These are phyloP conservation scores for Lypha dubia DNA, from an alignment of 2,888 invertebrate genomes.

Conservation along the genomic window DNA sequence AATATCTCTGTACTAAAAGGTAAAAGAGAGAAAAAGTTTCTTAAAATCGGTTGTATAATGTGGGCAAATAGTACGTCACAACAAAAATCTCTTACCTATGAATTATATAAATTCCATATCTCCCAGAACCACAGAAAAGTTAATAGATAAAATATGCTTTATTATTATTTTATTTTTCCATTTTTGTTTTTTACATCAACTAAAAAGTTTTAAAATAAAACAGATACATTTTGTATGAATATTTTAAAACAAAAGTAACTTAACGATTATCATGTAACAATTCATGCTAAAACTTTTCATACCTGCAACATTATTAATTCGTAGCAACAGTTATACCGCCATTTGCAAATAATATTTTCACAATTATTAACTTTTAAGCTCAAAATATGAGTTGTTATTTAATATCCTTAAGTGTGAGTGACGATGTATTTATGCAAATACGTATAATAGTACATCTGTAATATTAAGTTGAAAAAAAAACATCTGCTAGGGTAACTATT, in stretches of 20 bases:
- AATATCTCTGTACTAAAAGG: too few species aligned
- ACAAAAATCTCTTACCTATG: too few species aligned
- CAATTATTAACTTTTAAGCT: not conserved
- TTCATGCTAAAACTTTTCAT: constrained; percentile 6
- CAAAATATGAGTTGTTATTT: not conserved
- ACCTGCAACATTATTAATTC: constrained; percentile 13
- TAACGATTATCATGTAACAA: constrained; percentile 6
- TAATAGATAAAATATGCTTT: constrained; percentile 6
- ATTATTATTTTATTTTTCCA: not conserved
- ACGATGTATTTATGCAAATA: too few species aligned
- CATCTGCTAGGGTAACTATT: not conserved
- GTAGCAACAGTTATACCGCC: not conserved
- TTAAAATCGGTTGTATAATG: too few species aligned
- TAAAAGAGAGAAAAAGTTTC: too few species aligned
- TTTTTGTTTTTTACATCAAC: not conserved
- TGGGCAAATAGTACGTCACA: too few species aligned
- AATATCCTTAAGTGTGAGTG: not conserved
- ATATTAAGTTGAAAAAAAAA: not conserved
- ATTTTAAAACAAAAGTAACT: constrained; percentile 33
- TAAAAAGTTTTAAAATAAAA: not conserved
- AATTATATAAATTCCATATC: not conserved
- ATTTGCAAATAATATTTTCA: not conserved
- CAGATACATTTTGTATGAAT: constrained; percentile 9
- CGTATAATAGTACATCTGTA: not conserved
- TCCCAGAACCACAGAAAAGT: not conserved